These are phyloP conservation scores for Misgurnus mizolepis DNA, from an alignment of 2,113 vertebrate species.

Conservation along the genomic window DNA sequence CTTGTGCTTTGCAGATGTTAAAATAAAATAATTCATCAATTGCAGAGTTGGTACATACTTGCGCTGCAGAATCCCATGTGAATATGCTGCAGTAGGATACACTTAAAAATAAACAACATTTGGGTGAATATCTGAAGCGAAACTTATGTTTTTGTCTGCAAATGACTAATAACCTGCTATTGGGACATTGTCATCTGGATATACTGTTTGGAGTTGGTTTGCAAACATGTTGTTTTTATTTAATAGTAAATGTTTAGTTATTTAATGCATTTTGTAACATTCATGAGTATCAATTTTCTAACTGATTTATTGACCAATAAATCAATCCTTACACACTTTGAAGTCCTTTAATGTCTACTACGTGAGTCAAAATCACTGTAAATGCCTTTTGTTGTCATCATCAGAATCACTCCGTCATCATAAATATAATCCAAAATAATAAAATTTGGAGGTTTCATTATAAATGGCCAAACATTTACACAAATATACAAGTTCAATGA, in stretches of 20 bases:
- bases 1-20: slow-evolving; percentile 16
- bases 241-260: not conserved
- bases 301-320: slow-evolving; percentile 16
- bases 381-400: too few species aligned
- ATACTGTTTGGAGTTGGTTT: not conserved
- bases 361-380: too few species aligned
- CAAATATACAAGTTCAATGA: too few species aligned
- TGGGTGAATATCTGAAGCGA: not conserved
- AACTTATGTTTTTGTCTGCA: not conserved
- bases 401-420: too few species aligned
- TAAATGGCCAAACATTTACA: too few species aligned
- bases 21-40: slow-evolving; percentile 3
- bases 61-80: not conserved
- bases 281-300: slow-evolving; percentile 3
- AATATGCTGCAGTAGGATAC: slow-evolving; percentile 2
- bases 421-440: too few species aligned
- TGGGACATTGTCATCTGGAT: not conserved
- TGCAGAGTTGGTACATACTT: slow-evolving; percentile 21
- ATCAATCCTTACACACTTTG: not conserved
- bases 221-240: not conserved
- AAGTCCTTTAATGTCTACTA: not conserved
- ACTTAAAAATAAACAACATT: not conserved
- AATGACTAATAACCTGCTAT: not conserved
- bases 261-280: slow-evolving; percentile 4
- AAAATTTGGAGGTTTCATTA: too few species aligned